Conservation (phyloP, 2,888 invertebrate species). For the Athalia cordata region DNA sequence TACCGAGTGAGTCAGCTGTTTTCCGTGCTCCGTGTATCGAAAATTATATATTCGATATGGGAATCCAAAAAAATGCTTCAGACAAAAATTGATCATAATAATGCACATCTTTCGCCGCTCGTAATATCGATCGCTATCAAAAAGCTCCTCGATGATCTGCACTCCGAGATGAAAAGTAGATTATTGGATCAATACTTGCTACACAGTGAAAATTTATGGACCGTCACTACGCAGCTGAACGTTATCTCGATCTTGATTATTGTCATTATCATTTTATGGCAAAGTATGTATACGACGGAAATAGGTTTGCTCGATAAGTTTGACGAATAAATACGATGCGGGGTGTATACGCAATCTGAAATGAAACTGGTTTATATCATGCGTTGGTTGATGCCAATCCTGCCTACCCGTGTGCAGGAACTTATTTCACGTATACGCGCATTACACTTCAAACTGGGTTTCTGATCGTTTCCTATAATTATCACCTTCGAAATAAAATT, state of each 20-base stretch:
- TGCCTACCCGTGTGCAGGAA: not conserved
- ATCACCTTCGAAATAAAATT: too few species aligned
- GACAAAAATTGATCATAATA: not conserved
- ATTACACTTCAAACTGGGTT: too few species aligned
- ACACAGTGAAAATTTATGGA: not conserved
- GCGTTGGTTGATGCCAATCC: constrained; percentile 13
- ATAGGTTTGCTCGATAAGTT: constrained; percentile 6
- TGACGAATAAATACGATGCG: constrained; percentile 24
- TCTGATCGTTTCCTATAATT: too few species aligned
- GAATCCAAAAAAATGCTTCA: constrained; percentile 27
- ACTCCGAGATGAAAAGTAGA: not conserved
- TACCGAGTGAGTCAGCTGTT: constrained; percentile 15
- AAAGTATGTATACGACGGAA: not conserved
- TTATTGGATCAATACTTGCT: not conserved
- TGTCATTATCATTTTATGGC: not conserved
- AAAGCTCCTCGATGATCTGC: not conserved
- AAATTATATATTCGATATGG: not conserved
- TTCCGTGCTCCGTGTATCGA: not conserved
- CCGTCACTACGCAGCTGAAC: not conserved
- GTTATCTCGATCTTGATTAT: not conserved
- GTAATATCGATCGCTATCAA: not conserved
- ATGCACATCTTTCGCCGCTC: too few species aligned
- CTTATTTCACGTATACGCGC: not conserved
- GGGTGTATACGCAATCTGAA: not conserved
- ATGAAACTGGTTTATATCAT: constrained; percentile 33